A percentile compares a stretch with the other conserved stretches of the same genome.
phyloP scores from a whole-genome alignment of 2,888 invertebrate species.

The Bombylius major region DNA sequence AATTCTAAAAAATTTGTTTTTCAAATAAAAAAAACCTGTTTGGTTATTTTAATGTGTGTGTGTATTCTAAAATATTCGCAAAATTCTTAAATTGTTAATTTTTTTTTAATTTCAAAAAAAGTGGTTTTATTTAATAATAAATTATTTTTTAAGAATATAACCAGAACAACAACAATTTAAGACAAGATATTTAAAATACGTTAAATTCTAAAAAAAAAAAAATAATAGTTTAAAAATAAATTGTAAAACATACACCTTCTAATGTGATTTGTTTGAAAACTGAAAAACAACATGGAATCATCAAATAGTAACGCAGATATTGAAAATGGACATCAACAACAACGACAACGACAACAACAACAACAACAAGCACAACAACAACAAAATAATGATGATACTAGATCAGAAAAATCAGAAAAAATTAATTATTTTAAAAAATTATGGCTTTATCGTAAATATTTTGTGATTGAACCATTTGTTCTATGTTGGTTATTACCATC shows the following conservation, averaged over 20 bases:
- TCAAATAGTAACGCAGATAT: neutral
- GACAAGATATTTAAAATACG: no score
- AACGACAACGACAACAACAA: neutral
- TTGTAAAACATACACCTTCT: no score
- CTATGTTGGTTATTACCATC: slow-evolving; percentile 23
- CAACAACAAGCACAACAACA: neutral
- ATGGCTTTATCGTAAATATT: slow-evolving; percentile 28
- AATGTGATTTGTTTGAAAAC: no score
- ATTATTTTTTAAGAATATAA: no score
- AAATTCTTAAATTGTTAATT: no score
- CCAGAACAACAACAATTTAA: no score
- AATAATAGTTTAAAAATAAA: neutral
- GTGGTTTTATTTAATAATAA: no score
- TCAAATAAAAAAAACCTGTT: no score
- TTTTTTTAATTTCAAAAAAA: no score
- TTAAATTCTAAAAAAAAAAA: neutral
- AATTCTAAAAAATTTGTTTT: no score
- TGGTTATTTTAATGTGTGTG: no score
- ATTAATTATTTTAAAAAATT: slow-evolving; percentile 27
- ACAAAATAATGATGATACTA: neutral
- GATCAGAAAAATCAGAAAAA: neutral
- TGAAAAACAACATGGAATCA: neutral
- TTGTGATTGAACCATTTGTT: slow-evolving; percentile 33
- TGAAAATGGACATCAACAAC: neutral
- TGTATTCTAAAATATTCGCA: no score